A percentile compares a stretch with the other conserved stretches of the same genome.
These are phyloP conservation scores for Pangasius mekongensis DNA, from an alignment of 2,797 vertebrate species.

Conservation along the genomic window DNA sequence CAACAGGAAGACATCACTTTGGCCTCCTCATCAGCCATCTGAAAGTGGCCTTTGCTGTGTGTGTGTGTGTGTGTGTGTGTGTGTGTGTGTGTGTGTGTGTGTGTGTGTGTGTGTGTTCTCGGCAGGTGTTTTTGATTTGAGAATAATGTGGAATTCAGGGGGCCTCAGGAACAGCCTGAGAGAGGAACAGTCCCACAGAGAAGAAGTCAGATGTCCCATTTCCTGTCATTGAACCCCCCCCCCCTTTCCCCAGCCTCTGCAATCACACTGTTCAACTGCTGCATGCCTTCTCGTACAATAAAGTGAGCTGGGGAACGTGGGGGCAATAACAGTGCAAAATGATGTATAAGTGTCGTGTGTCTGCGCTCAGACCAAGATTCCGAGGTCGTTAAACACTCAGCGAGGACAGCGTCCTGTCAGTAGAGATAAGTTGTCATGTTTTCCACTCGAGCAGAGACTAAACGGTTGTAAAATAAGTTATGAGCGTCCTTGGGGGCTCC, in stretches of 20 bases:
- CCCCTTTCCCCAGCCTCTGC: neutral
- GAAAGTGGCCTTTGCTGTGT: constrained; percentile 27
- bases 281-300: neutral
- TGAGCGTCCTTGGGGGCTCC: constrained; percentile 96
- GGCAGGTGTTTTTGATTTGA: constrained; percentile 34
- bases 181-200: neutral
- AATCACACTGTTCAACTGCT: neutral
- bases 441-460: constrained; percentile 99
- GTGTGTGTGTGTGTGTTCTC: neutral
- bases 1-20: constrained; percentile 39
- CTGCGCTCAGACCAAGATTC: constrained; percentile 80
- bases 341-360: constrained; percentile 15
- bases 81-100: constrained; percentile 14
- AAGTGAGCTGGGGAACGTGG: no score
- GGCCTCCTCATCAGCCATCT: neutral
- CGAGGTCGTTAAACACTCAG: constrained; percentile 89
- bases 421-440: constrained; percentile 99
- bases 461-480: constrained; percentile 99
- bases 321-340: neutral
- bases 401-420: constrained; percentile 93
- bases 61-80: neutral
- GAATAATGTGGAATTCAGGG: neutral
- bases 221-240: neutral
- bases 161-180: constrained; percentile 21
- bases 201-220: neutral